Evolutionary conservation across 2,888 invertebrate genomes (phyloP).

Genomic region (Syrphus vitripennis): DNA sequence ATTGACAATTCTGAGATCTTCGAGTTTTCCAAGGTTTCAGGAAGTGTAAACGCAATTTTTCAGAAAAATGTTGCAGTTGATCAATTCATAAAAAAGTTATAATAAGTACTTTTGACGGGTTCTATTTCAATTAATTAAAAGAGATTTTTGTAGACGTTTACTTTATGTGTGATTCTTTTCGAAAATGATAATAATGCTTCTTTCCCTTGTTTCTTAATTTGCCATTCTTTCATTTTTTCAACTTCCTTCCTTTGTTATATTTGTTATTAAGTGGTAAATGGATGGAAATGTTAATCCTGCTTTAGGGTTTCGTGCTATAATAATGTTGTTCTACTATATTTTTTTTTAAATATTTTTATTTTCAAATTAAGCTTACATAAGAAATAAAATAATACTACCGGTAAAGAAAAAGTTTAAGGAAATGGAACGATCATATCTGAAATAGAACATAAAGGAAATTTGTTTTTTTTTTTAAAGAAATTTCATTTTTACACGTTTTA

Average conservation of each 20-base stretch:
- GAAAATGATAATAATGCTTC: no score
- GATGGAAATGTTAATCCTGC: neutral
- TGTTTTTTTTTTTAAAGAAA: constrained; percentile 23
- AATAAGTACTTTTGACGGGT: no score
- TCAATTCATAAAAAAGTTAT: no score
- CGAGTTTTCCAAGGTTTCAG: no score
- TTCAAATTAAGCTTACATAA: neutral
- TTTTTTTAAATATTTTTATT: neutral
- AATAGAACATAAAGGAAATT: constrained; percentile 26
- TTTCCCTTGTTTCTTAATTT: no score
- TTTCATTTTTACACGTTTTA: constrained; percentile 40
- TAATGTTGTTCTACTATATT: neutral
- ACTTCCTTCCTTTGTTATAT: neutral
- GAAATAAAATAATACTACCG: neutral
- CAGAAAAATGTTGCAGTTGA: no score
- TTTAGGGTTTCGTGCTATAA: neutral
- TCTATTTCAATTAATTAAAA: no score
- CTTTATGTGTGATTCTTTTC: no score
- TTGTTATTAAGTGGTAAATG: neutral
- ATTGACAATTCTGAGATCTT: no score
- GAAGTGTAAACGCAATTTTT: no score
- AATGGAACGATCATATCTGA: constrained; percentile 64
- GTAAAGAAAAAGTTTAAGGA: constrained; percentile 25
- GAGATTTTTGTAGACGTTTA: no score
- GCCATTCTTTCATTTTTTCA: no score